phyloP scores from a whole-genome alignment of 2,888 invertebrate species.

The Drosophila rubida region DNA sequence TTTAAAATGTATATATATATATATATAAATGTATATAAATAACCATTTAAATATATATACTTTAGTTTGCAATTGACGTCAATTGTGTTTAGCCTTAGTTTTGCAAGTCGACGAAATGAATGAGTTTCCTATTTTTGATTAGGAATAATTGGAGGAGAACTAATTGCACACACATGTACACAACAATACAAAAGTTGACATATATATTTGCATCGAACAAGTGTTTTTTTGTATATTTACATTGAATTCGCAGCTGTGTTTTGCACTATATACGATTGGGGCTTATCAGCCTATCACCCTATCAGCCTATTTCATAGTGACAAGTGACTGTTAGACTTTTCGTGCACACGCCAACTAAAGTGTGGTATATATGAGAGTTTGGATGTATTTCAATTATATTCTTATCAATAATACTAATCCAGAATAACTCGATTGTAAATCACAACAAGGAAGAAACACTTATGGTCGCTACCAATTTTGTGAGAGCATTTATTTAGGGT shows the following conservation, averaged over 20 bases:
- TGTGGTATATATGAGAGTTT: not conserved
- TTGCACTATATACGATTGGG: constrained; percentile 14
- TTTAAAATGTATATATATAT: not conserved
- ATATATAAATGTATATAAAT: not conserved
- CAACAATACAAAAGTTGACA: not conserved
- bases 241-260: constrained; percentile 36
- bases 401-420: not conserved
- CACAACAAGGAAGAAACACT: not conserved
- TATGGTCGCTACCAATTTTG: not conserved
- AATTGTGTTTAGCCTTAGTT: constrained; percentile 29
- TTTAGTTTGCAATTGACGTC: constrained; percentile 42
- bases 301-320: constrained; percentile 39
- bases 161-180: not conserved
- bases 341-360: not conserved
- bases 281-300: constrained; percentile 30
- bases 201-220: not conserved
- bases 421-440: not conserved
- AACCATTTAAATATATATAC: not conserved
- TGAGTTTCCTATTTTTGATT: constrained; percentile 52
- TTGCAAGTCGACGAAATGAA: constrained; percentile 35
- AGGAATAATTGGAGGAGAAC: constrained; percentile 9
- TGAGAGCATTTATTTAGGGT: not conserved
- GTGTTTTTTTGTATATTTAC: constrained; percentile 30
- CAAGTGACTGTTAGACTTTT: constrained; percentile 22
- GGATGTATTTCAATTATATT: not conserved